Evolutionary conservation across 2,888 invertebrate genomes (phyloP), one percentile per base, ranked within the genome.

Genomic region (Odontomyia ornata): DNA sequence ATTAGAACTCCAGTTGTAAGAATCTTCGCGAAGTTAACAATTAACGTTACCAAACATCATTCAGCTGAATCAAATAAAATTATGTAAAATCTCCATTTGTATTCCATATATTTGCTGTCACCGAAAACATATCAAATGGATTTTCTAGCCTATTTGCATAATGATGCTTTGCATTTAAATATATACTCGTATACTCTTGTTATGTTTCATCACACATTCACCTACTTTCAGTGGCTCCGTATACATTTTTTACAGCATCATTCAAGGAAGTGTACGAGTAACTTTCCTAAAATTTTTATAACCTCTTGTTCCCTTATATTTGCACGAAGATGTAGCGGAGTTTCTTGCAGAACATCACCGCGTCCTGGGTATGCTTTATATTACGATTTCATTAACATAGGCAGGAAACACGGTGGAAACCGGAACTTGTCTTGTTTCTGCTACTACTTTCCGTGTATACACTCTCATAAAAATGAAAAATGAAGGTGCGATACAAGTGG

Each of bases 381-480:
- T 67, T 67, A 2, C 36, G 7, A n/a, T 67, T 67, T 67, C 67
- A 36, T 67, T 67, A 36, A 25, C 15, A 67, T 30, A 36, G 67
- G 30, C 23, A 15, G 36, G 36, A 67, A 67, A 43, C 23, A 30
- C 2, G 36, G 36, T 36, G 21, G 27, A 25, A 27, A 62, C 21
- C 28, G 62, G 28, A 25, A 62, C n/a, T 28, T 25, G n/a, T 62
- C 28, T 27, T 62, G 62, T 62, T 62, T 62, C 25, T 23, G 62
- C 28, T 62, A 28, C 15, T 15, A 5, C 62, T 62, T 62, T 62
- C 27, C 28, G 11, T 62, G 62, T 28, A 28, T 27, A 9, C n/a
- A 62, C 28, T 28, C 28, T 15, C 62, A 62, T 62, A 28, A 62
- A 62, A 62, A 62, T 62, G 62, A 62, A 62, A 62, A 62, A 62